These are phyloP conservation scores for Thereva unica DNA, from an alignment of 2,888 invertebrate species.

Conservation along the genomic window DNA sequence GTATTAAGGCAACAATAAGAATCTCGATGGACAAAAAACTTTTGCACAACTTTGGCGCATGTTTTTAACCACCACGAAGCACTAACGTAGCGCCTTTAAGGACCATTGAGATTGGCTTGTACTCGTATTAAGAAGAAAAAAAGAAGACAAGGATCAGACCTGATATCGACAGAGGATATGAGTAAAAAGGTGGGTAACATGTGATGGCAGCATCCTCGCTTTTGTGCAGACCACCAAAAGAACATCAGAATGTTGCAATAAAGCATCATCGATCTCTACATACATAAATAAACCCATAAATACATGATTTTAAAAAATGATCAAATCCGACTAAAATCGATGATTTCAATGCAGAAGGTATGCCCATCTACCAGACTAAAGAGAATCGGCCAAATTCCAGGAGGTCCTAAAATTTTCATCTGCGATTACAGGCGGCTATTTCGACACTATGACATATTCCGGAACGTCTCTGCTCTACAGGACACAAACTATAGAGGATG, in stretches of 20 bases:
- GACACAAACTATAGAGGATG: constrained; percentile 6
- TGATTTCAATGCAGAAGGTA: constrained; percentile 38
- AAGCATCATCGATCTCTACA: constrained; percentile 30
- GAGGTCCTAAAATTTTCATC: constrained; percentile 44
- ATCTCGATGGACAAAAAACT: constrained; percentile 18
- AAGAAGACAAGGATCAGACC: neutral
- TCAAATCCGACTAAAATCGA: constrained; percentile 14
- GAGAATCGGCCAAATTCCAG: constrained; percentile 41
- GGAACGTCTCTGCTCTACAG: constrained; percentile 21
- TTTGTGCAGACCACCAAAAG: constrained; percentile 36
- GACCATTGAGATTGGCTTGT: neutral
- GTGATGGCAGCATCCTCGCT: constrained; percentile 8
- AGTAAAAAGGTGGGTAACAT: no score
- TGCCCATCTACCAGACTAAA: constrained; percentile 23
- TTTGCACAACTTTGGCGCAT: constrained; percentile 17
- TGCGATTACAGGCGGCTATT: constrained; percentile 53
- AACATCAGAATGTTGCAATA: constrained; percentile 32
- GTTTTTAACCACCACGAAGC: constrained; percentile 20
- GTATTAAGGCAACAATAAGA: constrained; percentile 39
- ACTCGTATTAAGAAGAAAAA: neutral
- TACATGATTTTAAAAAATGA: constrained; percentile 42
- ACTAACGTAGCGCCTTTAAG: constrained; percentile 38
- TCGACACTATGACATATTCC: constrained; percentile 56
- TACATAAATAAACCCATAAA: constrained; percentile 46
- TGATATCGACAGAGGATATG: no score